phyloP scores from a whole-genome alignment of 2,888 invertebrate genomes.

The Eupithecia centaureata region DNA sequence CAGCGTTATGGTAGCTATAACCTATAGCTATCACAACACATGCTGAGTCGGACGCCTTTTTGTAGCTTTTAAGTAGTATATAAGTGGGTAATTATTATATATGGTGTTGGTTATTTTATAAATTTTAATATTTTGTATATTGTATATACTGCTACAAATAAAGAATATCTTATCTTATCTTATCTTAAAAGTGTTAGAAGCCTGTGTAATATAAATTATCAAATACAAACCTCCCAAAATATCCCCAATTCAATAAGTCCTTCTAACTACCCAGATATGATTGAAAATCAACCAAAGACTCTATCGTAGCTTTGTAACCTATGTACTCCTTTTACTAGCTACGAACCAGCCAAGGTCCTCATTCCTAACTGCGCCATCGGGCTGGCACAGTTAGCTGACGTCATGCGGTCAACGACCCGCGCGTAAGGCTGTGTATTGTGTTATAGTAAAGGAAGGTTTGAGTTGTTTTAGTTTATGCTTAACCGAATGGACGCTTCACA shows the following conservation, averaged over 20 bases:
- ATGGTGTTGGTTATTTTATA: too few species aligned
- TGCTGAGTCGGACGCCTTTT: too few species aligned
- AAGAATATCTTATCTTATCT: too few species aligned
- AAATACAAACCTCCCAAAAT: not conserved
- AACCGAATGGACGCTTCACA: not conserved
- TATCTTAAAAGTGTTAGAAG: too few species aligned
- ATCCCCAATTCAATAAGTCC: not conserved
- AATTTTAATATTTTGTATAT: too few species aligned
- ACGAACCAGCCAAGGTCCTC: conserved; percentile 27
- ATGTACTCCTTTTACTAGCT: not conserved
- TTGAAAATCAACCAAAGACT: not conserved
- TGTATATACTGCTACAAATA: too few species aligned
- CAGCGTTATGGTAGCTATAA: too few species aligned
- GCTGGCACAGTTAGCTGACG: conserved; percentile 58
- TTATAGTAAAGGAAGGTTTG: conserved; percentile 4
- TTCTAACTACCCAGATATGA: not conserved
- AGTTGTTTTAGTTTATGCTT: not conserved
- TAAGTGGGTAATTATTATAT: too few species aligned
- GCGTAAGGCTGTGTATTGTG: conserved; percentile 10
- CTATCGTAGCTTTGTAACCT: not conserved
- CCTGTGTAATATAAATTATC: too few species aligned
- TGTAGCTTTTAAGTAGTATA: too few species aligned
- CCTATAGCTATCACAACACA: too few species aligned
- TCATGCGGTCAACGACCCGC: conserved; percentile 53
- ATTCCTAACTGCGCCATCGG: conserved; percentile 38